A percentile compares a stretch with the other conserved stretches of the same genome.
Evolutionary conservation across 2,888 invertebrate species (phyloP).

Genomic region (Ichneumon xanthorius): DNA sequence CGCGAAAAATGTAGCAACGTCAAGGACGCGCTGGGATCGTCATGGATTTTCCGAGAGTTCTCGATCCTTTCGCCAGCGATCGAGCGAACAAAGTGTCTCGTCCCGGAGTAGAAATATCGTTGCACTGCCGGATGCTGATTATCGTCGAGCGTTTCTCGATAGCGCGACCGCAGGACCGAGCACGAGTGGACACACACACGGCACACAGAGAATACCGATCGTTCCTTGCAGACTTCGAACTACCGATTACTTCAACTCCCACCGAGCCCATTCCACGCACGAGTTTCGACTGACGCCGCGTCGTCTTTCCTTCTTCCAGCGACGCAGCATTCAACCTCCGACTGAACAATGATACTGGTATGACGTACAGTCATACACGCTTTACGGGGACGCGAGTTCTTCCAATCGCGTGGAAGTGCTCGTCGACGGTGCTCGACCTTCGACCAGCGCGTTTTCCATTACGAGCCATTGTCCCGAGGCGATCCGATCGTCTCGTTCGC

Average conservation of each 20-base stretch:
- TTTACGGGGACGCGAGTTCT: conserved; percentile 9
- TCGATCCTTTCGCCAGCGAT: neutral
- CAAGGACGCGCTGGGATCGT: neutral
- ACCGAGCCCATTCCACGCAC: conserved; percentile 70
- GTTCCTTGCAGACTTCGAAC: conserved; percentile 54
- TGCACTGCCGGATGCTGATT: conserved; percentile 41
- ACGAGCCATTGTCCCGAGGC: conserved; percentile 74
- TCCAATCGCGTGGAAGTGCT: conserved; percentile 2
- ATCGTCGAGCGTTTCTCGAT: conserved; percentile 40
- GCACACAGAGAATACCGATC: conserved; percentile 41
- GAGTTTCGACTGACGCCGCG: conserved; percentile 77
- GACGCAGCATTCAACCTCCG: neutral
- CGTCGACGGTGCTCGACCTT: conserved; percentile 74
- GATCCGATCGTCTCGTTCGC: conserved; percentile 16
- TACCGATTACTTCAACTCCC: conserved; percentile 62
- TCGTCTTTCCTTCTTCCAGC: conserved; percentile 1
- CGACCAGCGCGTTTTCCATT: conserved; percentile 75
- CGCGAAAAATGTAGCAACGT: neutral
- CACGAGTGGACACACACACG: conserved; percentile 6
- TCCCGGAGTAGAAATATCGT: neutral
- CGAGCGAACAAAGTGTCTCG: neutral
- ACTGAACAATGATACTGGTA: neutral
- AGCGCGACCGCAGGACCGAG: conserved; percentile 5
- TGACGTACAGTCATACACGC: conserved; percentile 1
- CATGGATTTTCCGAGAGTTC: neutral